Percentiles rank a stretch among this genome's conserved stretches.
Evolutionary conservation across 2,113 vertebrate species (phyloP).

Genomic region (Antigone vipio): DNA sequence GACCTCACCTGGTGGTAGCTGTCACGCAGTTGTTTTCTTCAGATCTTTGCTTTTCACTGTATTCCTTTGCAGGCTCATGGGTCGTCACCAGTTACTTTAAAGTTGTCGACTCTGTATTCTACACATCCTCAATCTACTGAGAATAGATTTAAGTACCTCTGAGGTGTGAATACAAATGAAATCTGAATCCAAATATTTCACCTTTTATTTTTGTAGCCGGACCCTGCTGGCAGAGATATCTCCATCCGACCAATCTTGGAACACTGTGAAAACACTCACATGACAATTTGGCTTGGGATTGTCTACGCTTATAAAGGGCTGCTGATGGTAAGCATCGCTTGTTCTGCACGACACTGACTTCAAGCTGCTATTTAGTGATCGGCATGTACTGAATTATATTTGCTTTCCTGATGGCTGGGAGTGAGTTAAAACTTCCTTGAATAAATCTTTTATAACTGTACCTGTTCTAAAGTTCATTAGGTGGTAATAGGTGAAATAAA

Average conservation of each 20-base stretch:
- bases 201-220: constrained; percentile 79
- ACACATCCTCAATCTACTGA: background rate
- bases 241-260: constrained; percentile 97
- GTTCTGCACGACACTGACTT: background rate
- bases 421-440: background rate
- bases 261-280: constrained; percentile 98
- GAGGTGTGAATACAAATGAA: background rate
- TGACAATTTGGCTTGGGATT: constrained; percentile 99
- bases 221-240: constrained; percentile 94
- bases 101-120: background rate
- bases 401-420: background rate
- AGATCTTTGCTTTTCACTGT: background rate
- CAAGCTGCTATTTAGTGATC: background rate
- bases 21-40: background rate
- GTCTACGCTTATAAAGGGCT: constrained; percentile 99
- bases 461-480: background rate
- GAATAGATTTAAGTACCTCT: background rate
- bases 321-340: constrained; percentile 89
- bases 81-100: background rate
- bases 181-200: background rate
- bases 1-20: background rate
- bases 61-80: background rate
- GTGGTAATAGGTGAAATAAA: background rate
- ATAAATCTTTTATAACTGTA: background rate
- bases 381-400: background rate